phyloP scores from a whole-genome alignment of 2,888 invertebrate genomes.

The Lamellibrachia satsuma region DNA sequence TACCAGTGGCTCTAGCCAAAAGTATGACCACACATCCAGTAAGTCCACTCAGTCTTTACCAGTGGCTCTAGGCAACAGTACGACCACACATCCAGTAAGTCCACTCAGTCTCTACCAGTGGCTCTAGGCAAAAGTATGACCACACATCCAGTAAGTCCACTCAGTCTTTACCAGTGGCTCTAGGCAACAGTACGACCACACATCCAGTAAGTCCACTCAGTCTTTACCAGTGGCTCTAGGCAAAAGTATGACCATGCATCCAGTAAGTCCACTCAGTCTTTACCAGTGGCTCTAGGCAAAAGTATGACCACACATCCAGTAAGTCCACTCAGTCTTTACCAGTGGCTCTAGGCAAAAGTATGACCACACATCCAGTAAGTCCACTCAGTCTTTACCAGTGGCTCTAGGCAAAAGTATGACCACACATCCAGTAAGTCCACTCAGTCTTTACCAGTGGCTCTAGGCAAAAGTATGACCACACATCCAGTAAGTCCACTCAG shows the following conservation, averaged over 20 bases:
- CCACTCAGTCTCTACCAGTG: not conserved
- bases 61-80: not conserved
- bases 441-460: not conserved
- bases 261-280: not conserved
- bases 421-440: not conserved
- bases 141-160: not conserved
- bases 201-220: not conserved
- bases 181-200: not conserved
- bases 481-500: not conserved
- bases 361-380: too few species aligned
- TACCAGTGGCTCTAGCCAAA: too few species aligned
- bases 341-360: too few species aligned
- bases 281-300: not conserved
- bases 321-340: not conserved
- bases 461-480: too few species aligned
- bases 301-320: not conserved
- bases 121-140: too few species aligned
- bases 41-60: not conserved
- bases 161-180: not conserved
- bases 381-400: not conserved
- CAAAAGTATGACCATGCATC: too few species aligned
- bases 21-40: too few species aligned
- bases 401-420: not conserved
- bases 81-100: too few species aligned
- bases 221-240: too few species aligned